phyloP scores from a whole-genome alignment of 2,797 vertebrate genomes.

The Sorex maritimensis region DNA sequence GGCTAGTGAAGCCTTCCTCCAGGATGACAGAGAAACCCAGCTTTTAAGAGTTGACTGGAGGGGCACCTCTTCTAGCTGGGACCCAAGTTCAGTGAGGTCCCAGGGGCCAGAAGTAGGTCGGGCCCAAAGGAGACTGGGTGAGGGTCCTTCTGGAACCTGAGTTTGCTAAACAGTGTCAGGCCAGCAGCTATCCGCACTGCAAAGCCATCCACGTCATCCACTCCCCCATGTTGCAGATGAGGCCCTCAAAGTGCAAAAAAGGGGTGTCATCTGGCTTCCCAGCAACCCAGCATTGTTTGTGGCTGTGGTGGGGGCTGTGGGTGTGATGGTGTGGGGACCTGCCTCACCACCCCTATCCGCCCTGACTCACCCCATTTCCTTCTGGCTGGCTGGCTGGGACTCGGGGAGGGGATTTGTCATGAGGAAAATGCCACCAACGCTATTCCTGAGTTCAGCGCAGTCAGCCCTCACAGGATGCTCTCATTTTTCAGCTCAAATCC shows the following conservation, averaged over 20 bases:
- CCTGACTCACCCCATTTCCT: not conserved
- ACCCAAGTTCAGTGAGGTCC: not conserved
- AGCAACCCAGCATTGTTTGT: not conserved
- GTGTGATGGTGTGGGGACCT: not conserved
- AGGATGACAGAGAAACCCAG: rapidly evolving
- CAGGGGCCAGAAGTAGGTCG: too few relatives aligned
- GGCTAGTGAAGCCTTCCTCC: not conserved
- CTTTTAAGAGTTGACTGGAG: rapidly evolving
- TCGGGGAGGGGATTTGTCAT: not conserved
- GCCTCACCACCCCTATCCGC: not conserved
- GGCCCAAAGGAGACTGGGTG: rapidly evolving
- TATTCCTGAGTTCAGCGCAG: not conserved
- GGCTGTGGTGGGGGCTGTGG: rapidly evolving
- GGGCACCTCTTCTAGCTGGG: too few relatives aligned
- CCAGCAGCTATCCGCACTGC: not conserved
- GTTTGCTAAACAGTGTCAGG: not conserved
- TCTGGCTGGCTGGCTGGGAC: not conserved
- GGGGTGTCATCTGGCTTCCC: not conserved
- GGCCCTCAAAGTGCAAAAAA: not conserved
- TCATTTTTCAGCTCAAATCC: not conserved
- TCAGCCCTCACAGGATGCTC: not conserved
- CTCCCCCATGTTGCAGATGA: not conserved
- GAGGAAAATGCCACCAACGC: conserved; percentile 27
- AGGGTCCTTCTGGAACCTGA: rapidly evolving
- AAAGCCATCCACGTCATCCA: rapidly evolving